Base-by-base conservation (phyloP, 2,797 vertebrate genomes). In the Characodon lateralis region DNA sequence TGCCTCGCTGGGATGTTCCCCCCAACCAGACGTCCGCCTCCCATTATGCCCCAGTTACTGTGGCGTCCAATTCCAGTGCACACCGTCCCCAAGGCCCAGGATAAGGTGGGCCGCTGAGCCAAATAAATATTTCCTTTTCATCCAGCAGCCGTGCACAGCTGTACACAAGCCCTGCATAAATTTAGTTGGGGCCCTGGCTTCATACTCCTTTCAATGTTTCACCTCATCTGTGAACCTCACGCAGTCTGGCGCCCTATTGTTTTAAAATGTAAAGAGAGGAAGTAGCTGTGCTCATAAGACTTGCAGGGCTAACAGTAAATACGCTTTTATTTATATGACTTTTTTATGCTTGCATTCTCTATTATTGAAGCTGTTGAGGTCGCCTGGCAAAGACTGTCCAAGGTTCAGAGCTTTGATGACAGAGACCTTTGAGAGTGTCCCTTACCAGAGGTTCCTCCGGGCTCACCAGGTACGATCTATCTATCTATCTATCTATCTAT, bases 1-100 rank as follows among this genome's bases (percentile, higher is more conserved):
- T 96, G 96, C 88, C 94, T 97, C 0, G 95, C 96, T 0, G 96
- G 96, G 77, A 92, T 97, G 81, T 97, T 95, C 81, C 95, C 94
- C 0, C 94, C 92, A 4, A 87, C 84, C 85, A 88, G 87, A 83
- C 93, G 93, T 61, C 92, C 94, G 0, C 91, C 94, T 78, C 95
- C 94, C 3, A 94, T 95, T 82, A 85, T 91, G 88, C 90, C 93
- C 4, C 94, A 96, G 87, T 91, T 94, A 53, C 85, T 83, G 71
- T 97, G 96, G 96, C 94, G 92, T 84, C 96, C 96, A 2, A 85
- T 96, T 82, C 96, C 96, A 1, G 95, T 97, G 81, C 96, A 97
- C 92, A 96, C 96, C 0, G 88, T 96, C 88, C 96, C 96, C 1
- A 85, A 89, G 65, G 88, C 92, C 31, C 94, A 95, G 83, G 96